These are phyloP conservation scores for Phyllotreta cruciferae DNA, from an alignment of 2,888 invertebrate species.

Conservation along the genomic window DNA sequence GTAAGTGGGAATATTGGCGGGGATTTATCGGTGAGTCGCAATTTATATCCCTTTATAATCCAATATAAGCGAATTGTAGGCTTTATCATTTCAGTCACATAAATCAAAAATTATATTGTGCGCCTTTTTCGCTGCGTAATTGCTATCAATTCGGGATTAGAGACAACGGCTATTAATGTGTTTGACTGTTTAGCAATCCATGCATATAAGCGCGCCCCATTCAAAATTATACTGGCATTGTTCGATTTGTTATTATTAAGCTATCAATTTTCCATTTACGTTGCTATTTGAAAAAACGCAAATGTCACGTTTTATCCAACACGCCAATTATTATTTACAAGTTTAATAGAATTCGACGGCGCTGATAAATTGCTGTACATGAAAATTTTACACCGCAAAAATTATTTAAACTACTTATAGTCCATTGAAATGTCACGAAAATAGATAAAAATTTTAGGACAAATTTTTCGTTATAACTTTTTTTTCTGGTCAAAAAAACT, in stretches of 20 bases:
- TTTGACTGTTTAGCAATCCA: neutral
- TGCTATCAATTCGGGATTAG: conserved; percentile 34
- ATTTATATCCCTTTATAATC: conserved; percentile 21
- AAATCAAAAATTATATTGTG: conserved; percentile 33
- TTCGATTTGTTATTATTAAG: conserved; percentile 1
- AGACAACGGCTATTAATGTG: conserved; percentile 24
- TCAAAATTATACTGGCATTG: conserved; percentile 1
- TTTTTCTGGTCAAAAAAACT: too few relatives aligned
- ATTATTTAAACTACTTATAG: too few relatives aligned
- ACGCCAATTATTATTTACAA: too few relatives aligned
- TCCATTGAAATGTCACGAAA: too few relatives aligned
- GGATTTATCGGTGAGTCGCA: conserved; percentile 28
- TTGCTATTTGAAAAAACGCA: neutral
- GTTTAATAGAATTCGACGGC: too few relatives aligned
- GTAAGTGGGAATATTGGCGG: conserved; percentile 25
- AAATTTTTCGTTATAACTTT: too few relatives aligned
- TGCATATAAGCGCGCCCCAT: neutral
- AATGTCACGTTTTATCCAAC: too few relatives aligned
- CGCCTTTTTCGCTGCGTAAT: conserved; percentile 29
- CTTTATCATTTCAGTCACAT: conserved; percentile 28
- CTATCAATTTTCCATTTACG: conserved; percentile 1
- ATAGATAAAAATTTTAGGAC: too few relatives aligned
- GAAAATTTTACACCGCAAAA: too few relatives aligned
- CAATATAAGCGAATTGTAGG: conserved; percentile 28
- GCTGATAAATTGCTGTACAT: too few relatives aligned